Evolutionary conservation across 2,888 invertebrate genomes (phyloP), one percentile per base, ranked within the genome.

Genomic region (Rhamnusium bicolor): DNA sequence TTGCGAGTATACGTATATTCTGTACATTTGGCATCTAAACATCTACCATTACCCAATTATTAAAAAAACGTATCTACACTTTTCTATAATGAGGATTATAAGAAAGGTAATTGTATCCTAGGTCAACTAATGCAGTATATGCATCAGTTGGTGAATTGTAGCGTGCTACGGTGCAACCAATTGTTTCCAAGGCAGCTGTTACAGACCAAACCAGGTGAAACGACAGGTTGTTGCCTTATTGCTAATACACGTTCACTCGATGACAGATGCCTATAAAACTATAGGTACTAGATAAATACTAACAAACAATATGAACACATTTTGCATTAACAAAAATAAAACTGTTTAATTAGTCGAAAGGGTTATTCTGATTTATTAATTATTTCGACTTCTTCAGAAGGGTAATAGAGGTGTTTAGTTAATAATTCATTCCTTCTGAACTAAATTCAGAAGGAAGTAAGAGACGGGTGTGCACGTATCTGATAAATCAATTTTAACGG

Each of bases 141-240:
- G 40, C 46, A 49, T 18, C 56, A 67, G 54, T 24, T 51, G 63
- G 47, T 63, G 27, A 47, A 63, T 51, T 65, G 19, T 51, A 51
- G 65, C 51, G 51, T 65, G 27, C 49, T 58, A 18, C 62, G 46
- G 61, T 68, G 56, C 58, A 74, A 75, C 80, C 80, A 82, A 81
- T 79, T 82, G 79, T 75, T 79, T 69, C 29, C 51, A 71, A 71
- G 77, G 78, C 81, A 83, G 82, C 81, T 82, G 82, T 73, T 74
- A 71, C 62, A 27, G 56, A 72, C 19, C 47, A 75, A 72, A 73
- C 83, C 82, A 83, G 83, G 83, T 83, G 83, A 83, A 76, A 80
- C 81, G 80, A 81, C 82, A 83, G 83, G 83, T 83, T 83, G 81
- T 78, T 77, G 76, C 77, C 78, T 58, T 16, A 12, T 19, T 32